phyloP scores from a whole-genome alignment of 1,140 invertebrate species.

The Eurosta solidaginis region DNA sequence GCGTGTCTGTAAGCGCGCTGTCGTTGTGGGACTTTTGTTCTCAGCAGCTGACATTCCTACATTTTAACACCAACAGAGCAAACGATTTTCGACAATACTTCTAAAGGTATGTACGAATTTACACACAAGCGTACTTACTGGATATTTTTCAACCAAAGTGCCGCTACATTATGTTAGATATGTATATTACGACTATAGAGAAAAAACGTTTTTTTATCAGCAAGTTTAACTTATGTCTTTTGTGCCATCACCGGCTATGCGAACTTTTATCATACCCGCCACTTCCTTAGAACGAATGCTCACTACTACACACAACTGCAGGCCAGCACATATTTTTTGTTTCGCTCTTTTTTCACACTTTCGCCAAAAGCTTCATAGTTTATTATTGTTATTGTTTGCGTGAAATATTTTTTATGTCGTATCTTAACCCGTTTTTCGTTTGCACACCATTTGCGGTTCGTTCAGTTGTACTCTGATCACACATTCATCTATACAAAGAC shows the following conservation, averaged over 20 bases:
- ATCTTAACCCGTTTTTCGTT: background rate
- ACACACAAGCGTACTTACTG: too few species aligned
- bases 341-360: background rate
- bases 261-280: too few species aligned
- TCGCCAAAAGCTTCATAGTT: background rate
- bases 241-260: too few species aligned
- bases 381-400: slow-evolving; percentile 18
- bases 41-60: background rate
- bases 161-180: too few species aligned
- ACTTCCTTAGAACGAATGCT: too few species aligned
- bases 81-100: background rate
- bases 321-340: background rate
- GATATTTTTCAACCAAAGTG: too few species aligned
- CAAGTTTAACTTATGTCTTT: too few species aligned
- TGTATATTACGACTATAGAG: too few species aligned
- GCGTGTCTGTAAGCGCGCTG: background rate
- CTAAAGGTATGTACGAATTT: background rate
- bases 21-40: slow-evolving; percentile 22
- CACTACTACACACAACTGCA: too few species aligned
- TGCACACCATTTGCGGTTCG: background rate
- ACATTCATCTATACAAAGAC: too few species aligned
- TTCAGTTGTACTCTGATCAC: background rate
- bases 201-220: too few species aligned
- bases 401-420: background rate
- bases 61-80: background rate